Conservation (phyloP, 2,888 invertebrate species). For the Oxycera nigricornis region DNA sequence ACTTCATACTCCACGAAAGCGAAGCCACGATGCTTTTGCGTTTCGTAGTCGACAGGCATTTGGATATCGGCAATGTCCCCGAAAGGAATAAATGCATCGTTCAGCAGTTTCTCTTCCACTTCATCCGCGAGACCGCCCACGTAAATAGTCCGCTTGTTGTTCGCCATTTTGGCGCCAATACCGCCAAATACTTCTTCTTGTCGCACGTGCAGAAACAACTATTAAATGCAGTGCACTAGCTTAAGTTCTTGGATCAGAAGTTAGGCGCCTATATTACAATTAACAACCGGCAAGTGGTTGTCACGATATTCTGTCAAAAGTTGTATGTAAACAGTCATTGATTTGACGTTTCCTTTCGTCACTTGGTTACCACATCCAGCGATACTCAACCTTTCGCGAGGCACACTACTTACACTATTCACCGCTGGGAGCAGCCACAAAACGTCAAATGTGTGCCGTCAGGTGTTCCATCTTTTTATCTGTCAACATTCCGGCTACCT, state of each 20-base stretch:
- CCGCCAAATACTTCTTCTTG: no score
- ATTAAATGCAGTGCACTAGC: no score
- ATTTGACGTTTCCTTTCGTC: no score
- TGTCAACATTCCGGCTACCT: constrained; percentile 17
- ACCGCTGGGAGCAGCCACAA: not conserved
- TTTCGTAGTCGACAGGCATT: constrained; percentile 95
- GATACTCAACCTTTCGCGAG: no score
- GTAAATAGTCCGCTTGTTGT: constrained; percentile 82
- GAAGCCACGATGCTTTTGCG: constrained; percentile 97
- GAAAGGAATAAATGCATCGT: constrained; percentile 97
- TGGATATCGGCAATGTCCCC: constrained; percentile 98
- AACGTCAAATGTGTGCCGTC: not conserved
- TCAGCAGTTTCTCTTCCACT: constrained; percentile 93
- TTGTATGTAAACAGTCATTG: not conserved
- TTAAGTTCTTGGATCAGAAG: not conserved
- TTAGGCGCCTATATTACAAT: not conserved
- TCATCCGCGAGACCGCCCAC: constrained; percentile 92
- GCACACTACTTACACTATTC: not conserved
- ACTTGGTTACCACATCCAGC: no score
- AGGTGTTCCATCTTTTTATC: no score
- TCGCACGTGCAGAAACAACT: no score
- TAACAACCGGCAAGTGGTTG: not conserved
- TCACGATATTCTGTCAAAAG: not conserved
- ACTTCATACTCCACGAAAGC: constrained; percentile 98
- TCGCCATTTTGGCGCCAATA: constrained; percentile 64